Percentiles rank a stretch among this genome's conserved stretches.
Evolutionary conservation across 2,888 invertebrate species (phyloP).

Genomic region (Tineola bisselliella): DNA sequence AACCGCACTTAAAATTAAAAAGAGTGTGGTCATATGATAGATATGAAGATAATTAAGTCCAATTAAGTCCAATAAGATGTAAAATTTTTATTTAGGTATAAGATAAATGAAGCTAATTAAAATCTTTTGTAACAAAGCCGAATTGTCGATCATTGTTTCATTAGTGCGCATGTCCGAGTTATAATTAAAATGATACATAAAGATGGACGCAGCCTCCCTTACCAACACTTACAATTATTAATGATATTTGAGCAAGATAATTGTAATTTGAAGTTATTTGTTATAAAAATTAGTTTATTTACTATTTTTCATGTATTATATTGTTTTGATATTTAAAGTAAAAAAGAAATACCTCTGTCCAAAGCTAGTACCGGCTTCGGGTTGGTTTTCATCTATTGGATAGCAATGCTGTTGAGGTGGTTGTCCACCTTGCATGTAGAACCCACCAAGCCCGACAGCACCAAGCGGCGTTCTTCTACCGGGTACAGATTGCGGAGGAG

Average conservation of each 20-base stretch:
- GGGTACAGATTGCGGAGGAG: constrained; percentile 70
- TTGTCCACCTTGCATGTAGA: constrained; percentile 79
- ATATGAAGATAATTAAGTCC: too few relatives aligned
- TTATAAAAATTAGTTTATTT: too few relatives aligned
- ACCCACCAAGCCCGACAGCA: constrained; percentile 86
- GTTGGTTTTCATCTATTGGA: constrained; percentile 82
- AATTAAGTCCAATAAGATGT: too few relatives aligned
- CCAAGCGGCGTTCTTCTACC: constrained; percentile 82
- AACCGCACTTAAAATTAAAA: too few relatives aligned
- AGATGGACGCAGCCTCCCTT: neutral
- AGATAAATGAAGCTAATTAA: too few relatives aligned
- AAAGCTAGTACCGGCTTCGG: constrained; percentile 71
- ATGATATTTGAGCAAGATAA: neutral
- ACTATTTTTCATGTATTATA: too few relatives aligned
- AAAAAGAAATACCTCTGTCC: constrained; percentile 44
- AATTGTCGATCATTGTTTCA: too few relatives aligned
- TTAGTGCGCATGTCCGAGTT: neutral
- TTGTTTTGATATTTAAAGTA: neutral
- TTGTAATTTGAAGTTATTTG: too few relatives aligned
- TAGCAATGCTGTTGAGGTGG: constrained; percentile 63
- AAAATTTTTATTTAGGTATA: too few relatives aligned
- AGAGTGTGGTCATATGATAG: too few relatives aligned
- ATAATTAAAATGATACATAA: neutral
- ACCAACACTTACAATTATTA: neutral
- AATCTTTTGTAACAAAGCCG: too few relatives aligned